These are phyloP conservation scores for Tryphoninae sp. DNA, from an alignment of 2,888 invertebrate genomes.

Conservation along the genomic window DNA sequence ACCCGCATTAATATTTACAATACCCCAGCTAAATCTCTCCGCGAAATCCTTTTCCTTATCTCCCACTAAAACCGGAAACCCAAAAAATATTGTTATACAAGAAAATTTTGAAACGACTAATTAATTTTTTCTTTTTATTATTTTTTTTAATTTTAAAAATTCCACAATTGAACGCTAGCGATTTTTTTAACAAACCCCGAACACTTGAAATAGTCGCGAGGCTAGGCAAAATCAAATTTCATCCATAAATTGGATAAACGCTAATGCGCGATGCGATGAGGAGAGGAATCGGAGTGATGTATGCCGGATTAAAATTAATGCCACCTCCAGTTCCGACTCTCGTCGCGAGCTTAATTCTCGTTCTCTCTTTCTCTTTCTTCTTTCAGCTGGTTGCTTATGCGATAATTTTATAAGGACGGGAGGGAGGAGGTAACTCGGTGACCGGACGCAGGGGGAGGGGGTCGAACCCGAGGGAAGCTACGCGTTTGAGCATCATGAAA, in stretches of 20 bases:
- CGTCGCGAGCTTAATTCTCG: constrained; percentile 48
- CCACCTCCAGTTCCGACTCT: constrained; percentile 50
- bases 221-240: constrained; percentile 18
- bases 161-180: not conserved
- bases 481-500: constrained; percentile 54
- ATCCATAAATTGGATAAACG: constrained; percentile 50
- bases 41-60: constrained; percentile 36
- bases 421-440: not conserved
- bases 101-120: constrained; percentile 15
- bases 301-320: constrained; percentile 63
- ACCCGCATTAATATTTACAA: constrained; percentile 78
- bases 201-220: not conserved
- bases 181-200: not conserved
- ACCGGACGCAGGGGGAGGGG: constrained; percentile 41
- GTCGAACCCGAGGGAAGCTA: constrained; percentile 39
- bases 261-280: constrained; percentile 39
- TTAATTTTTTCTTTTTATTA: not conserved
- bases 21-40: constrained; percentile 61
- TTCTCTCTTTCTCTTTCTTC: constrained; percentile 1
- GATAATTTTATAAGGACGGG: constrained; percentile 42
- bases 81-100: constrained; percentile 27
- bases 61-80: constrained; percentile 7
- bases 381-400: constrained; percentile 9
- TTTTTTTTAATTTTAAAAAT: not conserved
- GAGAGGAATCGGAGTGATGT: constrained; percentile 54